These are phyloP conservation scores for Eolophus roseicapilla DNA, from an alignment of 2,113 vertebrate species.

Conservation along the genomic window DNA sequence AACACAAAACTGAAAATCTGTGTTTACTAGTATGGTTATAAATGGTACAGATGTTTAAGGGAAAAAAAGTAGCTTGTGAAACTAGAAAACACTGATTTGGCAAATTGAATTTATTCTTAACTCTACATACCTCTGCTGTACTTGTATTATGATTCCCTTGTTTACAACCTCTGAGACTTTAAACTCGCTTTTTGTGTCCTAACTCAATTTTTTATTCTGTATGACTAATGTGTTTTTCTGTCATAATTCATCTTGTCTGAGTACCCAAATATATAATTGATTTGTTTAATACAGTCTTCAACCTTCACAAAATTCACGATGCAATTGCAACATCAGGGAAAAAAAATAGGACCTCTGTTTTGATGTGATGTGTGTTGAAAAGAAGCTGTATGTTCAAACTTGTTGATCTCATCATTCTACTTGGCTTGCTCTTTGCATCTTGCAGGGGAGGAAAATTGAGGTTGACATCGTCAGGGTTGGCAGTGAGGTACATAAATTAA, in stretches of 20 bases:
- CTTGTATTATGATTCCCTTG: neutral
- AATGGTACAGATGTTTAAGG: neutral
- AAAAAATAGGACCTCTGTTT: neutral
- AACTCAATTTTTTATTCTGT: neutral
- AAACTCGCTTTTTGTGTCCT: neutral
- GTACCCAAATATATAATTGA: neutral
- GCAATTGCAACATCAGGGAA: too few species aligned
- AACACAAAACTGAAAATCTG: neutral
- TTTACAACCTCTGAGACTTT: neutral
- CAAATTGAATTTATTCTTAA: neutral
- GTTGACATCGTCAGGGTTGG: neutral
- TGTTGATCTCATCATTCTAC: neutral
- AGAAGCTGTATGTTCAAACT: neutral
- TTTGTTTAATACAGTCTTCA: neutral
- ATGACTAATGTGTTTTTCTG: neutral
- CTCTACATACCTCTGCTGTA: neutral
- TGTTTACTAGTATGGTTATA: neutral
- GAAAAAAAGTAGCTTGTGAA: neutral
- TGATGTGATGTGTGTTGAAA: neutral
- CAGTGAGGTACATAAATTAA: neutral
- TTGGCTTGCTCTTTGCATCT: neutral
- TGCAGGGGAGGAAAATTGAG: neutral
- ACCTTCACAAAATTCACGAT: accelerated
- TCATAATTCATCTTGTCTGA: neutral
- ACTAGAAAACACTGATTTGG: neutral